Conservation (phyloP, 2,113 vertebrate genomes). For the Salvelinus namaycush region DNA sequence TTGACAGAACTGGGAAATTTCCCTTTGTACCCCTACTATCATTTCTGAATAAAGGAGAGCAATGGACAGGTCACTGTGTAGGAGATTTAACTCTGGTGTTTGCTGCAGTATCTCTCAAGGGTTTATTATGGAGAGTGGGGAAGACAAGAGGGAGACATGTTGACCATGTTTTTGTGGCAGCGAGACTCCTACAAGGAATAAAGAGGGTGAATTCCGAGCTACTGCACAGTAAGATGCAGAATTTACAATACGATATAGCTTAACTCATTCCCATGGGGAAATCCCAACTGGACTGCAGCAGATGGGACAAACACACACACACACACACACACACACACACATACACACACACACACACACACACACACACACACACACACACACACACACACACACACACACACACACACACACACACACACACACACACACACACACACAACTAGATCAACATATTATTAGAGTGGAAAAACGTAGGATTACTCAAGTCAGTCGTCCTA, state of each 20-base stretch:
- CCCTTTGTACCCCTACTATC: not conserved
- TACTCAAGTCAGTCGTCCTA: not conserved
- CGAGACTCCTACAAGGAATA: constrained; percentile 33
- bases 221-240: constrained; percentile 41
- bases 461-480: not conserved
- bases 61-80: constrained; percentile 31
- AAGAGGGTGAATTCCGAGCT: constrained; percentile 19
- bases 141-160: constrained; percentile 30
- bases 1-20: not conserved
- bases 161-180: constrained; percentile 44
- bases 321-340: constrained; percentile 5
- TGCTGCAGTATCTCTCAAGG: constrained; percentile 41
- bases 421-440: not conserved
- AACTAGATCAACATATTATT: not conserved
- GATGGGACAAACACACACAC: constrained; percentile 12
- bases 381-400: constrained; percentile 10
- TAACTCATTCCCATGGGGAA: constrained; percentile 47
- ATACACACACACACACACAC: constrained; percentile 6
- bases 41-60: constrained; percentile 35
- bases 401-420: not conserved
- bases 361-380: constrained; percentile 5
- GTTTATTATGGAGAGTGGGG: constrained; percentile 22
- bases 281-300: constrained; percentile 31
- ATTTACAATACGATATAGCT: constrained; percentile 41
- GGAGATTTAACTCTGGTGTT: constrained; percentile 24